Evolutionary conservation across 2,797 vertebrate species (phyloP).

Genomic region (Astyanax mexicanus): DNA sequence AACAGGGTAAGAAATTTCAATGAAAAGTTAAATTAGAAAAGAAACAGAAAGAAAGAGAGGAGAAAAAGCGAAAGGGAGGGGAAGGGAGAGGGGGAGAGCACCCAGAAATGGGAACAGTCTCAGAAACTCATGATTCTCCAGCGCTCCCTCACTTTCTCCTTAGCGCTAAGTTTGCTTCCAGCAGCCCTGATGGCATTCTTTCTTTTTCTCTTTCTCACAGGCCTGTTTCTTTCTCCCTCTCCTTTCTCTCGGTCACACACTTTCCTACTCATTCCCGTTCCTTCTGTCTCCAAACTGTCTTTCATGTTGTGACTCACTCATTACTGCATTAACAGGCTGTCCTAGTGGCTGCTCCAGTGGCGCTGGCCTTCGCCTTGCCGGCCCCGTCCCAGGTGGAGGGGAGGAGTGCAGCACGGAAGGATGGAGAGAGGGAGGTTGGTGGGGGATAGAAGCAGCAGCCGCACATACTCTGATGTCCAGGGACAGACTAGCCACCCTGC

Average conservation of each 20-base stretch:
- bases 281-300: constrained; percentile 56
- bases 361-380: constrained; percentile 75
- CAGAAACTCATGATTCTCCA: constrained; percentile 31
- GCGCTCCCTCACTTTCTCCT: constrained; percentile 66
- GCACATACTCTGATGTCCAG: constrained; percentile 54
- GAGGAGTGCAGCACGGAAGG: constrained; percentile 62
- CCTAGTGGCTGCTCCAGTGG: constrained; percentile 66
- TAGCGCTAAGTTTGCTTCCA: constrained; percentile 60
- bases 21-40: constrained; percentile 89
- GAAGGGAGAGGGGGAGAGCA: constrained; percentile 50
- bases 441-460: constrained; percentile 11
- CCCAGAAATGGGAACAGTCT: not conserved
- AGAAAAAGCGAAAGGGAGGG: constrained; percentile 58
- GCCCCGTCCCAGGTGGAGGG: constrained; percentile 73
- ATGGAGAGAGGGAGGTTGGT: constrained; percentile 62
- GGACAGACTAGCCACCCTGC: constrained; percentile 54
- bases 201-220: constrained; percentile 52
- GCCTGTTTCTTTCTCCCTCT: constrained; percentile 43
- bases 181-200: constrained; percentile 64
- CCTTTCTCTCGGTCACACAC: constrained; percentile 52
- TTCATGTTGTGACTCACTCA: constrained; percentile 82
- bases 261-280: constrained; percentile 58
- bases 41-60: constrained; percentile 73
- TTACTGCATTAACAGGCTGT: constrained; percentile 74
- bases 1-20: constrained; percentile 85